Evolutionary conservation across 1,140 invertebrate species (phyloP).

Genomic region (Drosophila chauvacae): DNA sequence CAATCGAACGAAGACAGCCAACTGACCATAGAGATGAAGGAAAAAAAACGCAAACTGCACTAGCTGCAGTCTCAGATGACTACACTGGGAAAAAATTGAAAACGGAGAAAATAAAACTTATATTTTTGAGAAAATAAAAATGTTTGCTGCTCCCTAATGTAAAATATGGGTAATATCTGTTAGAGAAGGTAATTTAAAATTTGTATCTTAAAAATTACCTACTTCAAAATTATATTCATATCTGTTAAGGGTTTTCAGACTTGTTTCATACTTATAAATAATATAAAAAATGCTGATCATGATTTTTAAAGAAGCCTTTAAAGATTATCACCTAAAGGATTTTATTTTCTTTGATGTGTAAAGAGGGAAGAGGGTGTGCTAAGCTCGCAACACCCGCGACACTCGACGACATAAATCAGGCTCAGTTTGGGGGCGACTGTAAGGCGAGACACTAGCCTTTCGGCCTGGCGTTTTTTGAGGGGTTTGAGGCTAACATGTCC

Average conservation of each 20-base stretch:
- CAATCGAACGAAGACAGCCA: slow-evolving; percentile 48
- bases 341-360: background rate
- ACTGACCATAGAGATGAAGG: slow-evolving; percentile 26
- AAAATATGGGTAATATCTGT: too few relatives aligned
- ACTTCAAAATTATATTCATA: too few relatives aligned
- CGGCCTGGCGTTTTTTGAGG: slow-evolving; percentile 19
- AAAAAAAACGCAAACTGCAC: slow-evolving; percentile 26
- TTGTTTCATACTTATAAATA: background rate
- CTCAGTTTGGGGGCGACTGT: slow-evolving; percentile 40
- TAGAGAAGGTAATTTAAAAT: too few relatives aligned
- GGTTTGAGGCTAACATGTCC: slow-evolving; percentile 60
- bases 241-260: too few relatives aligned
- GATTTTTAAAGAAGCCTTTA: background rate
- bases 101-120: background rate
- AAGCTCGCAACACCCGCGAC: slow-evolving; percentile 76
- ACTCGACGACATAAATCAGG: slow-evolving; percentile 75
- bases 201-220: too few relatives aligned
- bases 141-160: background rate
- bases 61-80: slow-evolving; percentile 32
- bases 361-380: slow-evolving; percentile 11
- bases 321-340: background rate
- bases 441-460: slow-evolving; percentile 72
- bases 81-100: slow-evolving; percentile 1
- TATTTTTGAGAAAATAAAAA: background rate
- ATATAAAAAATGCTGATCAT: background rate